Percentiles rank a stretch among this genome's conserved stretches.
Conservation (phyloP, 2,888 invertebrate species). For the Stenolophus ochropezus region DNA sequence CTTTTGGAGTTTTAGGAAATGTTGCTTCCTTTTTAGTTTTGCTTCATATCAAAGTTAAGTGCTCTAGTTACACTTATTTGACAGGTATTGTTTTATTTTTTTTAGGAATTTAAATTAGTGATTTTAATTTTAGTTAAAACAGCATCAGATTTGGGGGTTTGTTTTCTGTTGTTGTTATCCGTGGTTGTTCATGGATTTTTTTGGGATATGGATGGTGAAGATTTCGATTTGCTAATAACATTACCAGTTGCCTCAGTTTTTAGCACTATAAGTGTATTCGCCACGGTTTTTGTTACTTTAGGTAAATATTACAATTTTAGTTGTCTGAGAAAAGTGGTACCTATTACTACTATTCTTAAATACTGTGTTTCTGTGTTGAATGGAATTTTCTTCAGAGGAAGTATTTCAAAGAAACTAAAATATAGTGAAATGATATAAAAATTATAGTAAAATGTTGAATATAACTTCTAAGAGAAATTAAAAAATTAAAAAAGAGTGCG, state of each 20-base stretch:
- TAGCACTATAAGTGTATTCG: slow-evolving; percentile 54
- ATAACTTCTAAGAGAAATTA: no score
- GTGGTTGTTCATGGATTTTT: slow-evolving; percentile 1
- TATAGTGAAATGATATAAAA: no score
- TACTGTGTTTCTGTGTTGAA: no score
- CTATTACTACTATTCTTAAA: no score
- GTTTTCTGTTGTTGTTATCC: slow-evolving; percentile 22
- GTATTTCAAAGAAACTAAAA: no score
- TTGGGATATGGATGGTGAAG: slow-evolving; percentile 3
- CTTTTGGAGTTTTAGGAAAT: slow-evolving; percentile 42
- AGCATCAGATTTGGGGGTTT: slow-evolving; percentile 7
- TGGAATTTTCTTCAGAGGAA: no score
- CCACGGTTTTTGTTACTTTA: slow-evolving; percentile 61
- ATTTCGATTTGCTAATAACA: slow-evolving; percentile 44
- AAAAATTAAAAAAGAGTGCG: no score
- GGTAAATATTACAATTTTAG: slow-evolving; percentile 60
- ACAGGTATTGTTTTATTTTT: slow-evolving; percentile 43
- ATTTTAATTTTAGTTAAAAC: slow-evolving; percentile 27
- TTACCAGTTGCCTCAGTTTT: slow-evolving; percentile 60
- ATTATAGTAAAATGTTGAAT: no score
- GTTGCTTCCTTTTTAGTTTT: slow-evolving; percentile 36
- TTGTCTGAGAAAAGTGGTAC: no score
- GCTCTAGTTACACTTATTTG: slow-evolving; percentile 51
- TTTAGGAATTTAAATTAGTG: background rate
- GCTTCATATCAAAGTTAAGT: background rate